phyloP scores from a whole-genome alignment of 2,113 vertebrate genomes.

The Ardeotis arabs region DNA sequence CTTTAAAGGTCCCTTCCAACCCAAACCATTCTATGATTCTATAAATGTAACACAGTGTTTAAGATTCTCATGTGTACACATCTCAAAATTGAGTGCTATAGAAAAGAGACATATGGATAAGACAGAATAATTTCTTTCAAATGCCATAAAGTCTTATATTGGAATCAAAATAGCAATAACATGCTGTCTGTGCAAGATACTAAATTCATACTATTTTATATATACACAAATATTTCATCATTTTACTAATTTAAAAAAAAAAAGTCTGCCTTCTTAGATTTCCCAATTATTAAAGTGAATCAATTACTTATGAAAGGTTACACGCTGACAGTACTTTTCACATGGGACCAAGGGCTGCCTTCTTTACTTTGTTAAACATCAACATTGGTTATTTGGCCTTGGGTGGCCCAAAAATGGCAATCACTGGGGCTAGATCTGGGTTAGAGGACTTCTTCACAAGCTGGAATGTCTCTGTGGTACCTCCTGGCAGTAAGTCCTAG shows the following conservation, averaged over 20 bases:
- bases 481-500: background rate
- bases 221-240: background rate
- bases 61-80: background rate
- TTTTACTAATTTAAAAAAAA: background rate
- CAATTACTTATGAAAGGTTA: background rate
- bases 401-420: background rate
- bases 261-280: background rate
- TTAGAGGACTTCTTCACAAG: background rate
- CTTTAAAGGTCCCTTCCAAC: too few relatives aligned
- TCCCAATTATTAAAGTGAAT: constrained; percentile 28
- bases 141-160: background rate
- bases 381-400: background rate
- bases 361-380: background rate
- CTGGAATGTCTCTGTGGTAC: background rate
- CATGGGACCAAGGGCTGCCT: background rate
- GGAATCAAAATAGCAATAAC: constrained; percentile 9
- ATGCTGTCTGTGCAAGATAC: background rate
- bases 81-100: background rate
- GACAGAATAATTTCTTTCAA: background rate
- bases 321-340: background rate
- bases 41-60: background rate
- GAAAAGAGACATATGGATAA: background rate
- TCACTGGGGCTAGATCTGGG: background rate
- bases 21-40: too few relatives aligned
- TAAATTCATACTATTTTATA: background rate